Conservation (phyloP, 53 echinoderm and acorn worm species). For the Holothuria scabra region DNA sequence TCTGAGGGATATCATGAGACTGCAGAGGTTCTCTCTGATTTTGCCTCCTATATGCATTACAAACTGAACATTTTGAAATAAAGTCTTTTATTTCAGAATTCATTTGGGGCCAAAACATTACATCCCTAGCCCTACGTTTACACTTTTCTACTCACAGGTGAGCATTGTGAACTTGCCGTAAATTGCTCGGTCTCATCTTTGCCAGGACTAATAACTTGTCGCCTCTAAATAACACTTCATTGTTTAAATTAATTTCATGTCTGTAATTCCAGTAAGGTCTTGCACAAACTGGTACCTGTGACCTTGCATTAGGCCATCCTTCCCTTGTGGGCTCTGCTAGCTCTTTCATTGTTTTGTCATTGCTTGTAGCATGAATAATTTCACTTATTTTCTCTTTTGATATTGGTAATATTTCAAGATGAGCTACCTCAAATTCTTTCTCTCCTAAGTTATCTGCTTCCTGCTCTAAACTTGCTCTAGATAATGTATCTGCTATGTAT, state of each 20-base stretch:
- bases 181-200: too few relatives aligned
- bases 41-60: conserved; percentile 13
- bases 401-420: too few relatives aligned
- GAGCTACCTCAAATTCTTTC: too few relatives aligned
- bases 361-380: conserved; percentile 14
- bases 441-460: too few relatives aligned
- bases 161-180: too few relatives aligned
- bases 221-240: conserved; percentile 41
- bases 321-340: neutral
- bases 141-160: neutral
- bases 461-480: too few relatives aligned
- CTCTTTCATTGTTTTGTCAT: conserved; percentile 13
- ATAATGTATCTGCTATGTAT: conserved; percentile 42
- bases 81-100: too few relatives aligned
- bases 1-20: too few relatives aligned
- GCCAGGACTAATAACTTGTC: neutral
- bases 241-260: conserved; percentile 49
- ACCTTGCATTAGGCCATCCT: conserved; percentile 35
- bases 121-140: neutral
- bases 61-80: too few relatives aligned
- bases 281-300: neutral
- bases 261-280: conserved; percentile 53
- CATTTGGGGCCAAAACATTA: conserved; percentile 59
- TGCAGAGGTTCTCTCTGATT: conserved; percentile 1
- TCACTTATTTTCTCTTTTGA: too few relatives aligned